Evolutionary conservation across 1,140 invertebrate genomes (phyloP).

Genomic region (Hypothenemus hampei): DNA sequence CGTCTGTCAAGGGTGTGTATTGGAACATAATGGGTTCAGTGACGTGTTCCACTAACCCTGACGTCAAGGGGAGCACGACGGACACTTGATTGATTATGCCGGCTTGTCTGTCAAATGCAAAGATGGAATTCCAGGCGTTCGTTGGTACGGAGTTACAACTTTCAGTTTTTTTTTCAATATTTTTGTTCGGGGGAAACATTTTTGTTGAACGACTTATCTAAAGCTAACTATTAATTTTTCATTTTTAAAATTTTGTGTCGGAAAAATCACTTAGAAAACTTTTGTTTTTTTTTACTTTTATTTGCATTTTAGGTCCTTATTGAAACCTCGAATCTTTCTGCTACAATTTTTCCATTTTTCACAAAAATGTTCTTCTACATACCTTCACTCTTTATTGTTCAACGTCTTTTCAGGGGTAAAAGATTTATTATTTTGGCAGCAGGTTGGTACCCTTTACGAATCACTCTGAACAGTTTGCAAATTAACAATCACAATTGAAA

Average conservation of each 20-base stretch:
- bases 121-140: slow-evolving; percentile 38
- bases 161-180: slow-evolving; percentile 21
- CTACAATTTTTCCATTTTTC: no score
- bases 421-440: slow-evolving; percentile 7
- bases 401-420: no score
- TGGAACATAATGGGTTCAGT: slow-evolving; percentile 48
- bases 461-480: slow-evolving; percentile 8
- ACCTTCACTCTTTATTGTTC: no score
- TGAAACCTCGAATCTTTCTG: no score
- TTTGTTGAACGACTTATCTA: slow-evolving; percentile 9
- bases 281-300: no score
- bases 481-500: neutral
- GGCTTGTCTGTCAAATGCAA: slow-evolving; percentile 47
- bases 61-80: slow-evolving; percentile 43
- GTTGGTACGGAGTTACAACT: neutral
- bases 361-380: no score
- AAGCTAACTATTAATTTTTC: slow-evolving; percentile 8
- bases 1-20: slow-evolving; percentile 40
- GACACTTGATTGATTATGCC: slow-evolving; percentile 45
- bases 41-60: slow-evolving; percentile 48
- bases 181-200: no score
- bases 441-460: slow-evolving; percentile 11
- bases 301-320: no score
- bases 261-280: no score
- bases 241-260: no score